These are phyloP conservation scores for Hippocampus abdominalis DNA, from an alignment of 2,113 vertebrate species.

Conservation along the genomic window DNA sequence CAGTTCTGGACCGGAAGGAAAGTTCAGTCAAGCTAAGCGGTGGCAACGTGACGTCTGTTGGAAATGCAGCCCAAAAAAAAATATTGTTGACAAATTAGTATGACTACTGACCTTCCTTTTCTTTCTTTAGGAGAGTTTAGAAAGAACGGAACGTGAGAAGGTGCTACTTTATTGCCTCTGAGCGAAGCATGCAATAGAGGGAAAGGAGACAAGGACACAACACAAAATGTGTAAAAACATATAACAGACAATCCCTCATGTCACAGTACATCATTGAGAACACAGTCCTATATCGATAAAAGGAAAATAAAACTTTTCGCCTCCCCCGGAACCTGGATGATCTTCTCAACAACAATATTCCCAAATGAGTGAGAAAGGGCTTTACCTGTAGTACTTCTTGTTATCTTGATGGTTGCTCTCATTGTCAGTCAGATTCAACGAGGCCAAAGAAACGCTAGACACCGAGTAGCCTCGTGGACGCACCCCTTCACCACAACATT, in stretches of 20 bases:
- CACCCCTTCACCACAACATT: conserved; percentile 68
- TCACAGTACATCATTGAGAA: neutral
- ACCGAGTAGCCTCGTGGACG: conserved; percentile 83
- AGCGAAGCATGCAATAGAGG: conserved; percentile 47
- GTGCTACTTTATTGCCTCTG: conserved; percentile 74
- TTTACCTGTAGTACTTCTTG: conserved; percentile 88
- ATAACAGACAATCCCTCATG: neutral
- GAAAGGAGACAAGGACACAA: conserved; percentile 42
- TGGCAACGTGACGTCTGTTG: conserved; percentile 23
- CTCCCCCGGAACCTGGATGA: no score
- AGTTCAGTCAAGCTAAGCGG: conserved; percentile 55
- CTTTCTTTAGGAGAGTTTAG: conserved; percentile 74
- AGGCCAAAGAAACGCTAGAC: conserved; percentile 92
- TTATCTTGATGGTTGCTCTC: conserved; percentile 85
- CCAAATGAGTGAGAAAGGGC: neutral
- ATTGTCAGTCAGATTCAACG: conserved; percentile 86
- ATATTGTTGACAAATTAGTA: neutral
- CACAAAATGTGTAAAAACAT: conserved; percentile 24
- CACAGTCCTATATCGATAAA: no score
- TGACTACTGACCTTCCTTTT: conserved; percentile 75
- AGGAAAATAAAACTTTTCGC: no score
- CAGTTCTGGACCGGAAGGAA: conserved; percentile 15
- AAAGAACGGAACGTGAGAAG: conserved; percentile 71
- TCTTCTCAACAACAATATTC: neutral
- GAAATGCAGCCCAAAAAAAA: conserved; percentile 27